A percentile compares a stretch with the other conserved stretches of the same genome.
Evolutionary conservation across 2,797 vertebrate genomes (phyloP).

Genomic region (Eulemur mongoz): DNA sequence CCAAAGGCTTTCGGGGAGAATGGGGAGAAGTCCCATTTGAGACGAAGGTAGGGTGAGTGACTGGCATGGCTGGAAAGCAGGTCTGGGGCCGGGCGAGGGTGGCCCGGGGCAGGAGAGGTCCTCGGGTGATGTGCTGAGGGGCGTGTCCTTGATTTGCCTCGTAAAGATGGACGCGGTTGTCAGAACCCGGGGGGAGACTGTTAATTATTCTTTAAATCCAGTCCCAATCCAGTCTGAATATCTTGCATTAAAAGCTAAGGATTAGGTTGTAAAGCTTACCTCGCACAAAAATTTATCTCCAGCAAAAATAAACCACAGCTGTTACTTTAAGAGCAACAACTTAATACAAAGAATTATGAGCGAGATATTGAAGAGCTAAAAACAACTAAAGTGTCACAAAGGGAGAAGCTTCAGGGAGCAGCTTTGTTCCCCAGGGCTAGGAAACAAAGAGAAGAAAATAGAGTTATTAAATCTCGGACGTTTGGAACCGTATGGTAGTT

Average conservation of each 20-base stretch:
- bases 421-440: neutral
- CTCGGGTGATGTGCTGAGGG: neutral
- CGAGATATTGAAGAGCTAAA: neutral
- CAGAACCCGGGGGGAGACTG: neutral
- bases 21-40: neutral
- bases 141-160: neutral
- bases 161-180: too few relatives aligned
- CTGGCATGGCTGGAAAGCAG: neutral
- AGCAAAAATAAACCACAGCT: neutral
- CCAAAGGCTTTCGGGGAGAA: neutral
- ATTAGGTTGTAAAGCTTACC: neutral
- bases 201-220: neutral
- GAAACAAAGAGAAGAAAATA: neutral
- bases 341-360: neutral
- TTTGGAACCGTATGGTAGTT: neutral
- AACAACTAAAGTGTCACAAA: neutral
- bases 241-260: neutral
- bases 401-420: neutral
- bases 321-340: neutral
- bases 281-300: neutral
- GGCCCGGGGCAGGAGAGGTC: neutral
- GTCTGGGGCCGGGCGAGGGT: neutral
- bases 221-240: neutral
- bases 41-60: neutral
- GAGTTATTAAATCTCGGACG: neutral